phyloP scores from a whole-genome alignment of 2,113 vertebrate species.

The Odontesthes bonariensis region DNA sequence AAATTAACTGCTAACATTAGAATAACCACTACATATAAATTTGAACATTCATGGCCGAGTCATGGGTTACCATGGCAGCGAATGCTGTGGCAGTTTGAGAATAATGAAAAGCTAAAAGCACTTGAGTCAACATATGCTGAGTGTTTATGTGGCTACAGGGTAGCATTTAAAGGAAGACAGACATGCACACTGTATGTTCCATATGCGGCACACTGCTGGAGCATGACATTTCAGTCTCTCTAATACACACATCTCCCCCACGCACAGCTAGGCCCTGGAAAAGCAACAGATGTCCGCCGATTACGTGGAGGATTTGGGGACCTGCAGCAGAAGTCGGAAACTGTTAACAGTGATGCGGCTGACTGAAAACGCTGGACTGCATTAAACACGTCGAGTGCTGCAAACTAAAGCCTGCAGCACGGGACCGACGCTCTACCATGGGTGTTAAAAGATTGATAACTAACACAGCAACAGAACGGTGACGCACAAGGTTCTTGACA shows the following conservation, averaged over 20 bases:
- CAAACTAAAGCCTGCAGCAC: background rate
- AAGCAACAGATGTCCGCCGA: slow-evolving; percentile 43
- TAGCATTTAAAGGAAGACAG: slow-evolving; percentile 65
- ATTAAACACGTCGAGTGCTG: background rate
- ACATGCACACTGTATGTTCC: slow-evolving; percentile 39
- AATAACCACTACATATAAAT: background rate
- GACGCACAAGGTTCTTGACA: background rate
- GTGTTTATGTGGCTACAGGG: slow-evolving; percentile 51
- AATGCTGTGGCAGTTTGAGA: slow-evolving; percentile 16
- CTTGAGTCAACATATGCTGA: slow-evolving; percentile 21
- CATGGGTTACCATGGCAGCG: slow-evolving; percentile 13
- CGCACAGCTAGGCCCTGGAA: slow-evolving; percentile 15
- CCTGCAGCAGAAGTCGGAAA: background rate
- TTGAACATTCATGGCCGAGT: slow-evolving; percentile 10
- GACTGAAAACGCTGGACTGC: background rate
- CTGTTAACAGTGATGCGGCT: background rate
- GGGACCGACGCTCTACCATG: background rate
- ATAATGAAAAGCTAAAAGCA: slow-evolving; percentile 61
- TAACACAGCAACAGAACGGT: background rate
- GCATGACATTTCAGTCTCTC: slow-evolving; percentile 35
- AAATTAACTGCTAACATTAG: background rate
- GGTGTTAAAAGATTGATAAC: background rate
- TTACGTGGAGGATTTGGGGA: slow-evolving; percentile 1
- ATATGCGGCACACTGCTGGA: slow-evolving; percentile 43
- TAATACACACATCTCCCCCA: background rate